Evolutionary conservation across 2,113 vertebrate species (phyloP).

Genomic region (Aramus guarauna): DNA sequence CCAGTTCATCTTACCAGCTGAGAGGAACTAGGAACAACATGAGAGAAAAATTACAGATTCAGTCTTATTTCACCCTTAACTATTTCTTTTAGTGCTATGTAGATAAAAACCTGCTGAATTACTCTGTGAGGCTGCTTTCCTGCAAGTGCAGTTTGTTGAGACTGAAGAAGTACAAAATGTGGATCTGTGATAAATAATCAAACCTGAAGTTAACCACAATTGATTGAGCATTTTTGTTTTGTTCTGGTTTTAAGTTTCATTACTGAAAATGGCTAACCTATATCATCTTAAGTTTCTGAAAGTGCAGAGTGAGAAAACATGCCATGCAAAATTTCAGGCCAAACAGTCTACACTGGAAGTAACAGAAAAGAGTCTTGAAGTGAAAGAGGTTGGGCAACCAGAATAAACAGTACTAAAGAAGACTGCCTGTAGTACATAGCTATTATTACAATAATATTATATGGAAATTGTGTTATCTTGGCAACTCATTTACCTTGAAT

Average conservation of each 20-base stretch:
- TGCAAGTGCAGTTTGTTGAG: neutral
- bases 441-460: neutral
- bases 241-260: neutral
- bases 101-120: neutral
- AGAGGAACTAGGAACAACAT: neutral
- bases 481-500: constrained; percentile 75
- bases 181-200: neutral
- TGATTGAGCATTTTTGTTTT: neutral
- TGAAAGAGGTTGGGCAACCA: neutral
- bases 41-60: neutral
- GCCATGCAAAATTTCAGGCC: neutral
- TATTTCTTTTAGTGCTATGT: neutral
- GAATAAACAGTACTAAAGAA: neutral
- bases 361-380: neutral
- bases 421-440: neutral
- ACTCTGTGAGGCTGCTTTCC: neutral
- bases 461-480: neutral
- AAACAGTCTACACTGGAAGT: neutral
- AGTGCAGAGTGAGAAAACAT: neutral
- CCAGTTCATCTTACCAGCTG: neutral
- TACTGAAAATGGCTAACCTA: neutral
- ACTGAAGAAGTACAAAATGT: neutral
- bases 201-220: neutral
- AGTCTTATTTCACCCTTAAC: neutral
- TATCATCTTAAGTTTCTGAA: neutral